Base-by-base conservation (phyloP, 2,797 vertebrate species). In the Pithecia hirsuta region DNA sequence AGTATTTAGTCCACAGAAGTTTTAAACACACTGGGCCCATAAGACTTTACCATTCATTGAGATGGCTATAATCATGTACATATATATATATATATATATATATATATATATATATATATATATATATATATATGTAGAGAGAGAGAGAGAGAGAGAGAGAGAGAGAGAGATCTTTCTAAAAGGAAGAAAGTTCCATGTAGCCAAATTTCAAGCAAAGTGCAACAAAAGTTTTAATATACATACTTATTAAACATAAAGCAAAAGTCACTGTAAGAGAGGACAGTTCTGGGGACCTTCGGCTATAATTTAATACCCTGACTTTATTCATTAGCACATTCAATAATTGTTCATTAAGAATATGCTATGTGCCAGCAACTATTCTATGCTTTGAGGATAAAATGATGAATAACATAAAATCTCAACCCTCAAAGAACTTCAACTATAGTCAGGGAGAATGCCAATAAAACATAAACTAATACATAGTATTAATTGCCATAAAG, bases 51-150 rank as follows among this genome's bases (percentile, higher is more conserved):
- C 48, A 86, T 50, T 92, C 26, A 61, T 7, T 59, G 57, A 39
- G 2, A 80, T 88, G 57, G 5, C 74, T 48, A 24, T 70, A 13
- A 19, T 1, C 20, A 36, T 30, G 15, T 22, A 7, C 17, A 8
- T n/a, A 59, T 3, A 26, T 15, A 41, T 0, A 24, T 0, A 41
- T 11, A 41, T 2, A 28, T 5, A 22, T 4, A 39, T 4, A 26
- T 13, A 26, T 41, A 74, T 3, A n/a, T 0, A 28, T 6, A 67
- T 0, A 72, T 2, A 39, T 39, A 44, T 44, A 44, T 44, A 44
- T 15, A 61, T 4, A 59, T 6, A 61, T 1, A 52, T 1, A 52
- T 17, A 52, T 17, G 17, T 15, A 20, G 6, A 52, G 1, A 50
- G 50, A 50, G 50, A 52, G 4, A 50, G 48, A 15, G 52, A 55